These are phyloP conservation scores for Drosophila teissieri DNA, from an alignment of 1,140 invertebrate genomes.

Conservation along the genomic window DNA sequence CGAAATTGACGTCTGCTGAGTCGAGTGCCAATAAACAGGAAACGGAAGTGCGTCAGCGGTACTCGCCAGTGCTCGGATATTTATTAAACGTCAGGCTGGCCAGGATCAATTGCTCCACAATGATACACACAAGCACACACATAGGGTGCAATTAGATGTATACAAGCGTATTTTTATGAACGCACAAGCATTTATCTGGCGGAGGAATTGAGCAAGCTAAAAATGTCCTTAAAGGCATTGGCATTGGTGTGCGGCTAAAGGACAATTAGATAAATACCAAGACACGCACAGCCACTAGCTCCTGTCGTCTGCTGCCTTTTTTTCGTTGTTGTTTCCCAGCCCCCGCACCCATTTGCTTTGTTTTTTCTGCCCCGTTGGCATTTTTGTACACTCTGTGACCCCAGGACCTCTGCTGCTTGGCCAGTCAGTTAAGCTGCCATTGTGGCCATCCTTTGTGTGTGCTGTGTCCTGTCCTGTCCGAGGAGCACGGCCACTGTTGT, in stretches of 20 bases:
- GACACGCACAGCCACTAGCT: slow-evolving; percentile 60
- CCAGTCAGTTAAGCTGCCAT: slow-evolving; percentile 74
- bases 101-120: slow-evolving; percentile 55
- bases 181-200: slow-evolving; percentile 64
- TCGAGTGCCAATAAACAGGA: slow-evolving; percentile 57
- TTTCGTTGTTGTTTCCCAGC: not conserved
- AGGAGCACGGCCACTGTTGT: slow-evolving; percentile 40
- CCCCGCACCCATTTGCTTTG: slow-evolving; percentile 2
- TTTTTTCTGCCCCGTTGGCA: slow-evolving; percentile 66
- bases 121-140: slow-evolving; percentile 10
- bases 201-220: slow-evolving; percentile 48
- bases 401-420: slow-evolving; percentile 6
- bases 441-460: slow-evolving; percentile 69
- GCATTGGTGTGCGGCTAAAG: slow-evolving; percentile 24
- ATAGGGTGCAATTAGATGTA: slow-evolving; percentile 60
- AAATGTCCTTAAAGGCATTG: slow-evolving; percentile 60
- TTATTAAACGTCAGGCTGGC: slow-evolving; percentile 67
- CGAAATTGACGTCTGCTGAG: slow-evolving; percentile 34
- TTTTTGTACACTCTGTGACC: slow-evolving; percentile 67
- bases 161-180: slow-evolving; percentile 67
- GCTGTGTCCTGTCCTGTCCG: slow-evolving; percentile 37
- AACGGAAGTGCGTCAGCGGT: slow-evolving; percentile 70
- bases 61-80: slow-evolving; percentile 46
- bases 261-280: slow-evolving; percentile 81
- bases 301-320: slow-evolving; percentile 19